These are phyloP conservation scores for Panonychus citri DNA, from an alignment of 1,140 invertebrate species.

Conservation along the genomic window DNA sequence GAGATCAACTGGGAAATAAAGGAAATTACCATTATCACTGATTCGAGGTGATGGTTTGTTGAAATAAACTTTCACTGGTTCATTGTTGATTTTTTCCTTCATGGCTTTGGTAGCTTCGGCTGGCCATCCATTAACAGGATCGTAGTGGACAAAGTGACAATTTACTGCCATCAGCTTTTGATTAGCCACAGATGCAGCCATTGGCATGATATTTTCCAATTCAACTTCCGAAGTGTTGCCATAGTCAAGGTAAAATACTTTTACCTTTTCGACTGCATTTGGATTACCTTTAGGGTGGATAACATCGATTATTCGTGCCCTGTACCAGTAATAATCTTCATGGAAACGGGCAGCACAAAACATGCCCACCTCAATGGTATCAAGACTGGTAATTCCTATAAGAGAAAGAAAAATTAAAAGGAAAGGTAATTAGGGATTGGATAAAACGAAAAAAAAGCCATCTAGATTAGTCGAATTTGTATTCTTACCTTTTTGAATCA, in stretches of 20 bases:
- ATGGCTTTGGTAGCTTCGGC: neutral
- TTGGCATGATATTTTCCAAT: neutral
- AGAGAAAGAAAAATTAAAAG: neutral
- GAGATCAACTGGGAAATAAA: no score
- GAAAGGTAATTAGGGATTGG: no score
- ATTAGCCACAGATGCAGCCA: neutral
- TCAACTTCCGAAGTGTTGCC: neutral
- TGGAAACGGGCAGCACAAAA: neutral
- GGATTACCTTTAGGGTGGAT: neutral
- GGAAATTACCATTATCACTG: no score
- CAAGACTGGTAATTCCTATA: neutral
- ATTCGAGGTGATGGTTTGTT: no score
- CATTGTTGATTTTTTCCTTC: neutral
- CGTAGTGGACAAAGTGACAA: neutral
- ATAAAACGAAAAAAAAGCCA: neutral
- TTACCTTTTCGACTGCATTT: neutral
- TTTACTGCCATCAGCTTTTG: neutral
- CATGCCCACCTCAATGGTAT: neutral
- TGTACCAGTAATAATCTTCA: neutral
- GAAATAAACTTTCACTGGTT: no score
- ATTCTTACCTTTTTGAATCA: neutral
- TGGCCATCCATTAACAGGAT: neutral
- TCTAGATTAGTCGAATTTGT: neutral
- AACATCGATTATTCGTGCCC: neutral
- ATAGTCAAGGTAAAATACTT: neutral